phyloP scores from a whole-genome alignment of 2,888 invertebrate species.

The Nemoura dubitans region DNA sequence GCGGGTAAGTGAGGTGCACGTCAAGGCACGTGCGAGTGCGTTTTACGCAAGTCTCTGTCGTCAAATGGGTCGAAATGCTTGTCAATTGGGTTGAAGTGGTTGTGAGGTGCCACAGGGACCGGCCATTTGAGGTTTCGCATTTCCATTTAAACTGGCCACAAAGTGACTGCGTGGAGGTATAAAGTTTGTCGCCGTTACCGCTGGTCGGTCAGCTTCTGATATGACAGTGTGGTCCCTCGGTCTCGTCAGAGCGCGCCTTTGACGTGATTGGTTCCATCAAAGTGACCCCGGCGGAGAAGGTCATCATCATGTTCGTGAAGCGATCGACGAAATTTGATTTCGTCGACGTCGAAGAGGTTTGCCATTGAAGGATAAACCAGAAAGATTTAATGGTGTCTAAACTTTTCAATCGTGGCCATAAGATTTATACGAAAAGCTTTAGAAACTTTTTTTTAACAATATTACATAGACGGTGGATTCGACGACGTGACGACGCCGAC shows the following conservation, averaged over 20 bases:
- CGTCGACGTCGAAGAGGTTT: not conserved
- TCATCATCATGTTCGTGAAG: not conserved
- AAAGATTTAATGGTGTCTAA: slow-evolving; percentile 25
- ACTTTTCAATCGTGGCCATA: slow-evolving; percentile 26
- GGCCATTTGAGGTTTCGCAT: not conserved
- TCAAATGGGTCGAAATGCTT: not conserved
- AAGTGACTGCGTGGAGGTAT: not conserved
- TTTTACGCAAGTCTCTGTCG: not conserved
- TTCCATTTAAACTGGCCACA: not conserved
- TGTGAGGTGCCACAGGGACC: not conserved
- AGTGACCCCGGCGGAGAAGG: slow-evolving; percentile 10
- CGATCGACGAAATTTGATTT: slow-evolving; percentile 21
- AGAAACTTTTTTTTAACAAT: slow-evolving; percentile 36
- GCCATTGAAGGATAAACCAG: not conserved
- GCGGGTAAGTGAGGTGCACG: not conserved
- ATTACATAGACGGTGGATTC: not conserved
- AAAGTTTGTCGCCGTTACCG: not conserved
- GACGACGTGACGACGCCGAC: not conserved
- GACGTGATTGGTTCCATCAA: not conserved
- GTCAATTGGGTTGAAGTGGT: not conserved
- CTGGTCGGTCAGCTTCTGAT: not conserved
- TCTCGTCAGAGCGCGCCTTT: not conserved
- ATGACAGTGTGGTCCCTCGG: not conserved
- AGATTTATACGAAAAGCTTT: slow-evolving; percentile 25
- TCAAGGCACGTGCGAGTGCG: not conserved